A percentile compares a stretch with the other conserved stretches of the same genome.
Conservation (phyloP, 2,888 invertebrate genomes). For the Pandemis corylana region DNA sequence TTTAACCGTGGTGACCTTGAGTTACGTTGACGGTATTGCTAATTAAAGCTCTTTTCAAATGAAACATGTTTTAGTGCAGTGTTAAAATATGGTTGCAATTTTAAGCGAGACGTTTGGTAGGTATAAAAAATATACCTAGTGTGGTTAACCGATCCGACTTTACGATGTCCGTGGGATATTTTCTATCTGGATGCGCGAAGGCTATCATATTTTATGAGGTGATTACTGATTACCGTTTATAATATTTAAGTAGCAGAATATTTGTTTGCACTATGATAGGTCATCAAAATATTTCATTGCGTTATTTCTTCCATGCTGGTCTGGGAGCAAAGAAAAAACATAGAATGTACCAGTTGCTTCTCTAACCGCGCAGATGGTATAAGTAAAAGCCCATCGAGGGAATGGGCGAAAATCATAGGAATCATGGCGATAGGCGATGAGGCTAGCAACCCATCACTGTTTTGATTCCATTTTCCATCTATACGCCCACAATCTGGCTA, state of each 20-base stretch:
- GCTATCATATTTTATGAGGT: conserved; percentile 29
- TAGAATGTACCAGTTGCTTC: too few relatives aligned
- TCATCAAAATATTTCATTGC: conserved; percentile 32
- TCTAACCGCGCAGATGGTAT: too few relatives aligned
- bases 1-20: neutral
- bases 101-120: neutral
- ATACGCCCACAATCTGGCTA: too few relatives aligned
- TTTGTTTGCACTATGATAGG: conserved; percentile 33
- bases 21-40: neutral
- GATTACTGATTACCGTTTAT: conserved; percentile 36
- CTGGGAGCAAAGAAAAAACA: too few relatives aligned
- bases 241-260: conserved; percentile 31
- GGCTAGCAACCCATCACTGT: too few relatives aligned
- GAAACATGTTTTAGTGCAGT: neutral
- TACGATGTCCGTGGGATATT: conserved; percentile 16
- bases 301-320: neutral
- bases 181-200: conserved; percentile 15
- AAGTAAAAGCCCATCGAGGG: too few relatives aligned
- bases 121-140: conserved; percentile 1
- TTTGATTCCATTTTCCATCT: too few relatives aligned
- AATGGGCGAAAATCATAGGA: too few relatives aligned
- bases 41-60: neutral
- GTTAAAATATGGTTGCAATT: conserved; percentile 7
- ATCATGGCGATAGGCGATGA: too few relatives aligned
- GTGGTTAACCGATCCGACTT: neutral